Conservation (phyloP, 92 coral and sea anemone genomes). For the Heliopora coerulea region DNA sequence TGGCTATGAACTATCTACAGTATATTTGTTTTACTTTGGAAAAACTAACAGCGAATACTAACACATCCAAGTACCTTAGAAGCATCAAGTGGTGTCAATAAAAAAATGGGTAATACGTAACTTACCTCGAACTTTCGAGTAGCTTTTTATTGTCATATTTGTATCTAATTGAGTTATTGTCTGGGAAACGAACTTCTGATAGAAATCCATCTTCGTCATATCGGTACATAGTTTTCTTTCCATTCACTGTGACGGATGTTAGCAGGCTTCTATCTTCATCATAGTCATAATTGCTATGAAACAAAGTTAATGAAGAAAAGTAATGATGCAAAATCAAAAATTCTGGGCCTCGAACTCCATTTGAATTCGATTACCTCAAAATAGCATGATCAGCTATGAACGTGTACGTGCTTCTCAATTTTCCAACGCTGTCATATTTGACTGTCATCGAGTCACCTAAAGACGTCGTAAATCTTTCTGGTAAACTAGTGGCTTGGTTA, state of each 20-base stretch:
- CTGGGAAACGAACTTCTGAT: constrained; percentile 36
- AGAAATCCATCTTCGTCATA: constrained; percentile 62
- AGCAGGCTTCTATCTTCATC: constrained; percentile 33
- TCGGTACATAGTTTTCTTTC: constrained; percentile 49
- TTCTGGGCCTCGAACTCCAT: no score
- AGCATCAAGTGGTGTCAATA: no score
- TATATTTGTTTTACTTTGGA: no score
- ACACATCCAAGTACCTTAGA: no score
- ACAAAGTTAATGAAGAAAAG: not conserved
- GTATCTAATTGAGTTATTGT: not conserved
- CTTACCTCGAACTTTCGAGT: not conserved
- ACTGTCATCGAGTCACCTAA: constrained; percentile 48
- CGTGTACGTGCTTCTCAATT: not conserved
- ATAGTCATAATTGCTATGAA: constrained; percentile 58
- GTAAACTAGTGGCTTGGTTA: constrained; percentile 43
- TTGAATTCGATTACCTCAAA: not conserved
- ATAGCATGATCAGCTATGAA: not conserved
- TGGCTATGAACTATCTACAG: no score
- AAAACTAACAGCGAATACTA: no score
- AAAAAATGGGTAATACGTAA: no score
- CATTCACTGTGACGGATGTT: constrained; percentile 48
- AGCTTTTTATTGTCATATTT: not conserved
- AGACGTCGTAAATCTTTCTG: constrained; percentile 48
- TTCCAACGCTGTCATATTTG: constrained; percentile 48
- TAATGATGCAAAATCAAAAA: no score